Evolutionary conservation across 2,888 invertebrate genomes (phyloP), one percentile per base, ranked within the genome.

Genomic region (Sarcophaga variegata): DNA sequence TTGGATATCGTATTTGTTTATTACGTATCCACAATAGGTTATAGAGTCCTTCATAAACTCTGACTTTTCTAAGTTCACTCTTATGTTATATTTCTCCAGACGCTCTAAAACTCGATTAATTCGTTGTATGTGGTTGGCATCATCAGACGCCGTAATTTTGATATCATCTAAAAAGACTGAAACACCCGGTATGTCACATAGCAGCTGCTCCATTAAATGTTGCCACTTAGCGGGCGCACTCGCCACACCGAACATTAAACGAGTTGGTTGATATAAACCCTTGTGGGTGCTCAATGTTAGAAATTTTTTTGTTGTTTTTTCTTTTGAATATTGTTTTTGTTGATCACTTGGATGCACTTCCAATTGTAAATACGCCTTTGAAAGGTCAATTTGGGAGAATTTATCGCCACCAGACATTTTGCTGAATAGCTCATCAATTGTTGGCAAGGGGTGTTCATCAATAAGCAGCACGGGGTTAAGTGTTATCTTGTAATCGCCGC

Each of bases 331-430:
- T 22, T 22, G 22, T 22, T 22, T 22, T 22, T 22, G 37, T 5
- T 37, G 37, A 37, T 37, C 37, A 37, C 37, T 37, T 37, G 6
- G 5, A 37, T 89, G 88, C 20, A 92, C 84, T 89, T 90, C 89
- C 67, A 92, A 69, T 85, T 92, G 91, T 81, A 92, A 88, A 80
- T 92, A 92, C 20, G 92, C 92, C 78, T 90, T 87, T 2, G 80
- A 69, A 17, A 92, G 83, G 85, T 92, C 90, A 72, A 88, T 90
- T 85, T 90, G 88, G 2, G 88, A 86, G 81, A 89, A 89, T 60
- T 77, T 88, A 3, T 88, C 63, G 45, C 59, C 59, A 59, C 37
- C 27, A 71, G 47, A 3, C 59, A 20, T 37, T 37, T 6, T 37
- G 37, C 37, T 37, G 37, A 37, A 37, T 37, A 37, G 37, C 37